A percentile compares a stretch with the other conserved stretches of the same genome.
Evolutionary conservation across 1,140 invertebrate species (phyloP).

Genomic region (Dendrolimus kikuchii): DNA sequence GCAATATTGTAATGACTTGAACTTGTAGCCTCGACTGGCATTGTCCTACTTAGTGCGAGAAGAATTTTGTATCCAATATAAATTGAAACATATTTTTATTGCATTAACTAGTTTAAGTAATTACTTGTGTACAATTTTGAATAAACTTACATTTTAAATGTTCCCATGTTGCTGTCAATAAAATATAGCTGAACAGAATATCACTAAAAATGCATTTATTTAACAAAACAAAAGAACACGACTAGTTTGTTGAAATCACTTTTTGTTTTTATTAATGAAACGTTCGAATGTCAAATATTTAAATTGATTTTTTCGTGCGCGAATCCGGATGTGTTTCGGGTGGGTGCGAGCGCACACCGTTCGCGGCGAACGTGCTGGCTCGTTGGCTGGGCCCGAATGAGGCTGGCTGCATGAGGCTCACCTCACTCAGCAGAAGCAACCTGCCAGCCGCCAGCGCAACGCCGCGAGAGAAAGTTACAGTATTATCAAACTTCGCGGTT

Average conservation of each 20-base stretch:
- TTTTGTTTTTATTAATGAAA: slow-evolving; percentile 10
- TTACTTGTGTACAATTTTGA: slow-evolving; percentile 3
- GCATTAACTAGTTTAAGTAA: neutral
- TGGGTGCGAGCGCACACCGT: slow-evolving; percentile 36
- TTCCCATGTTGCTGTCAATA: slow-evolving; percentile 46
- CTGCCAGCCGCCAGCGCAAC: slow-evolving; percentile 7
- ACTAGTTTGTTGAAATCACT: slow-evolving; percentile 14
- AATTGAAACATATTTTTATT: neutral
- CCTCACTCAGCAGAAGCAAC: slow-evolving; percentile 19
- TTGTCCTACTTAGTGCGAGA: slow-evolving; percentile 37
- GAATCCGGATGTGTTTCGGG: slow-evolving; percentile 19
- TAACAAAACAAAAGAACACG: slow-evolving; percentile 36
- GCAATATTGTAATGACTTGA: slow-evolving; percentile 20
- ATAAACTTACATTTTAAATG: slow-evolving; percentile 45
- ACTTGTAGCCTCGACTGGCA: slow-evolving; percentile 32
- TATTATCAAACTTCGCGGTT: slow-evolving; percentile 65
- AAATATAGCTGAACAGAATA: slow-evolving; percentile 28
- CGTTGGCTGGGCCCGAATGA: slow-evolving; percentile 44
- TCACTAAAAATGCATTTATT: slow-evolving; percentile 42
- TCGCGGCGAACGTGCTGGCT: slow-evolving; percentile 40
- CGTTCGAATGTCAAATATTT: slow-evolving; percentile 13
- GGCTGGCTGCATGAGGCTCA: slow-evolving; percentile 31
- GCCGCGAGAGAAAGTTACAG: slow-evolving; percentile 58
- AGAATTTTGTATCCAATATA: neutral
- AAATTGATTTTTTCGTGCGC: slow-evolving; percentile 22